Evolutionary conservation across 1,140 invertebrate species (phyloP).

Genomic region (Habropoda laboriosa): DNA sequence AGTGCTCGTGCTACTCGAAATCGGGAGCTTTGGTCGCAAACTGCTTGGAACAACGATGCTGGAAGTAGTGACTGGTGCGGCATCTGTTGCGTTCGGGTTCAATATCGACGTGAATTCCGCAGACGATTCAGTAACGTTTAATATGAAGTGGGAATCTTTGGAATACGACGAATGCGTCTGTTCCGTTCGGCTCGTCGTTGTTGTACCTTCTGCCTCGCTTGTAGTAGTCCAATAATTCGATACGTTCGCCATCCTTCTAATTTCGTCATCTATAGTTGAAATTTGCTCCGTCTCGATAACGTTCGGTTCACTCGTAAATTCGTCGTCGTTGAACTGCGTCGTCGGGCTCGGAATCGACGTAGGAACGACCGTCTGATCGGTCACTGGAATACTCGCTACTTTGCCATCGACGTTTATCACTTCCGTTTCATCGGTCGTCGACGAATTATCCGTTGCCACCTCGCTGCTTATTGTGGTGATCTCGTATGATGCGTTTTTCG

Average conservation of each 20-base stretch:
- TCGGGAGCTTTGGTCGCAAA: background rate
- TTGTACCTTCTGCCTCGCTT: background rate
- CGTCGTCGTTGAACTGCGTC: background rate
- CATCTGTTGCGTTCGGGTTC: conserved; percentile 1
- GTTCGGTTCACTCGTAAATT: background rate
- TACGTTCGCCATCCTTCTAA: background rate
- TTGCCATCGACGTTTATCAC: background rate
- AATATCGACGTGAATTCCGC: background rate
- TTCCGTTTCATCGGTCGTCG: background rate
- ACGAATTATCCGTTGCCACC: background rate
- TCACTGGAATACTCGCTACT: background rate
- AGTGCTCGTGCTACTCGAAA: background rate
- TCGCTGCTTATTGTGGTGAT: conserved; percentile 39
- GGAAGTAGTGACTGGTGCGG: background rate
- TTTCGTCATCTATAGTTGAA: background rate
- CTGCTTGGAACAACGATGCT: background rate
- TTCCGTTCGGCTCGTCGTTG: background rate
- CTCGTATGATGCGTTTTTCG: background rate
- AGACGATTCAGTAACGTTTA: conserved; percentile 23
- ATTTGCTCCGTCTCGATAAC: background rate
- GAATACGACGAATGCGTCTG: background rate
- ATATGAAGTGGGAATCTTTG: conserved; percentile 12
- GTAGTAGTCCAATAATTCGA: conserved; percentile 12
- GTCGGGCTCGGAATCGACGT: background rate
- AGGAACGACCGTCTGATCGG: background rate